phyloP scores from a whole-genome alignment of 2,888 invertebrate genomes.

The Proisotoma minuta region DNA sequence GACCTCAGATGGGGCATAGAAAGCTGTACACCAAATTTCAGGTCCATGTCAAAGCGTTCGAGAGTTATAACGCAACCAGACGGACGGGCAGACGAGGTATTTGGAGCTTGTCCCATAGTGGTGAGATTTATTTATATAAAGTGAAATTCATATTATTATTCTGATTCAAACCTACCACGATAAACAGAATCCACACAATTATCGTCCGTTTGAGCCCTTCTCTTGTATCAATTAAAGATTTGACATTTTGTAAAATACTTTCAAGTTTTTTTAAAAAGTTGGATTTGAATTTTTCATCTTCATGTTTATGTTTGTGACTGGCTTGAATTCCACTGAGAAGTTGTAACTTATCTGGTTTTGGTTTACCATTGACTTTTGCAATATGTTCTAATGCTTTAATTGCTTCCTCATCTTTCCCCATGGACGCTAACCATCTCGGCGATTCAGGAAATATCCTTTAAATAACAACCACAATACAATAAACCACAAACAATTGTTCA shows the following conservation, averaged over 20 bases:
- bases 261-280: constrained; percentile 2
- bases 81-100: too few species aligned
- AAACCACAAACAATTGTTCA: too few species aligned
- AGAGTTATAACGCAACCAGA: too few species aligned
- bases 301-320: constrained; percentile 17
- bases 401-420: constrained; percentile 35
- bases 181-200: constrained; percentile 24
- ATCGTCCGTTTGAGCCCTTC: constrained; percentile 17
- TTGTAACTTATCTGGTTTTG: constrained; percentile 17
- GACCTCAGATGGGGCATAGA: too few species aligned
- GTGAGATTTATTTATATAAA: too few species aligned
- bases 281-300: constrained; percentile 3
- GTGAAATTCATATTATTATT: too few species aligned
- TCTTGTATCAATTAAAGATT: constrained; percentile 17
- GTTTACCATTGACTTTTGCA: constrained; percentile 32
- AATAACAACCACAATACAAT: too few species aligned
- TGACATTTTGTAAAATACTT: constrained; percentile 8
- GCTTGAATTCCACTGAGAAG: constrained; percentile 25
- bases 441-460: constrained; percentile 45
- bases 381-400: constrained; percentile 29
- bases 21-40: too few species aligned
- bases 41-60: too few species aligned
- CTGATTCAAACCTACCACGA: too few species aligned
- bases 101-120: too few species aligned
- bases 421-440: constrained; percentile 40